A percentile compares a stretch with the other conserved stretches of the same genome.
These are phyloP conservation scores for Phycodurus eques DNA, from an alignment of 2,113 vertebrate species.

Conservation along the genomic window DNA sequence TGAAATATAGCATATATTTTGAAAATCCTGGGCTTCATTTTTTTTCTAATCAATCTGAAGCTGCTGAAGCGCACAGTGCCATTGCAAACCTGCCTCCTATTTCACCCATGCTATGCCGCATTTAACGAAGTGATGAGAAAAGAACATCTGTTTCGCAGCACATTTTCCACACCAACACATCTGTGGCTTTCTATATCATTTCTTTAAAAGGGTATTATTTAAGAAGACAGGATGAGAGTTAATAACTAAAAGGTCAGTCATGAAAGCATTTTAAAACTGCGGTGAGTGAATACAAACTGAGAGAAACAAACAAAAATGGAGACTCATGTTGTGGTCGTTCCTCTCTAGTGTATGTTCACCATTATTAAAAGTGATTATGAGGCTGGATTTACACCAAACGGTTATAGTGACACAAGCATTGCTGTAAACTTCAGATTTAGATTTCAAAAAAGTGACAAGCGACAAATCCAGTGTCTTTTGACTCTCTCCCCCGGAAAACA, in stretches of 20 bases:
- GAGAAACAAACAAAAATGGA: too few species aligned
- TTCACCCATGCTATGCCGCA: slow-evolving; percentile 10
- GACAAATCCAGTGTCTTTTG: too few species aligned
- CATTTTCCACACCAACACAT: neutral
- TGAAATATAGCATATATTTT: neutral
- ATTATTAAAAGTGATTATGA: too few species aligned
- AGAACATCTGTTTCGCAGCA: slow-evolving; percentile 26
- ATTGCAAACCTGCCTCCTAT: slow-evolving; percentile 7
- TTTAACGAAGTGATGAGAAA: slow-evolving; percentile 23
- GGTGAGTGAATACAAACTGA: too few species aligned
- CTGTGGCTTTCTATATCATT: neutral
- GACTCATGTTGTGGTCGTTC: too few species aligned
- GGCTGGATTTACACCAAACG: too few species aligned
- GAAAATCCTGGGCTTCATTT: neutral
- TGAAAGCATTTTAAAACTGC: too few species aligned
- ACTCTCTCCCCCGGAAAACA: too few species aligned
- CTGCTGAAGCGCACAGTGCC: slow-evolving; percentile 1
- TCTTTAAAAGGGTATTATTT: neutral
- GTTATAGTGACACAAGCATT: too few species aligned
- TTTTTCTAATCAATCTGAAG: neutral
- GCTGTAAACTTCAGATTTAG: too few species aligned
- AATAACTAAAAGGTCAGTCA: neutral
- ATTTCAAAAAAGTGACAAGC: too few species aligned
- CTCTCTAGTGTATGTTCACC: too few species aligned
- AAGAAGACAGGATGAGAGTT: neutral